phyloP scores from a whole-genome alignment of 2,888 invertebrate genomes.

The Pherbina coryleti region DNA sequence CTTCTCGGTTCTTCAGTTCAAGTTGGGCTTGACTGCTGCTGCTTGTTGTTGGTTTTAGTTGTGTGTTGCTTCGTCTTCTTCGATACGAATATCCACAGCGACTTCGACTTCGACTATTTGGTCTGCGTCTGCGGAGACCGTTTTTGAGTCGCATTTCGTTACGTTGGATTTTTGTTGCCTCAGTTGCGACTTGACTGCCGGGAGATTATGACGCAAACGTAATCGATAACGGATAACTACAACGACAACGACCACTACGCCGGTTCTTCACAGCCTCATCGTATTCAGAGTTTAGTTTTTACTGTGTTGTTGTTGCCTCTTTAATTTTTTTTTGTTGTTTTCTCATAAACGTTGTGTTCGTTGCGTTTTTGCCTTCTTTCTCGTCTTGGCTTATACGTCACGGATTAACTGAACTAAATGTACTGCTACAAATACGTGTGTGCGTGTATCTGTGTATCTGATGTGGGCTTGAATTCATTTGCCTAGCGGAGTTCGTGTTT shows the following conservation, averaged over 20 bases:
- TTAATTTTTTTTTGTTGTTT: background rate
- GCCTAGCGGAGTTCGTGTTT: background rate
- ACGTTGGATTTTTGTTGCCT: slow-evolving; percentile 35
- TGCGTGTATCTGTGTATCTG: background rate
- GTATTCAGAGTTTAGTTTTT: slow-evolving; percentile 3
- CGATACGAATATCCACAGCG: background rate
- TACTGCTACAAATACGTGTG: background rate
- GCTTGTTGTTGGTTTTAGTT: background rate
- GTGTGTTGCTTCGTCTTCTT: background rate
- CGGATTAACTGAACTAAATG: background rate
- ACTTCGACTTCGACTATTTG: slow-evolving; percentile 16
- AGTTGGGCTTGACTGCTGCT: background rate
- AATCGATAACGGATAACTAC: background rate
- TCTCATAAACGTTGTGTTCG: no score
- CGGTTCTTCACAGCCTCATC: slow-evolving; percentile 5
- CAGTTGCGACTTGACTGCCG: slow-evolving; percentile 49
- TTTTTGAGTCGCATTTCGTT: background rate
- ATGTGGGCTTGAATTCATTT: slow-evolving; percentile 18
- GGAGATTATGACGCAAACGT: slow-evolving; percentile 36
- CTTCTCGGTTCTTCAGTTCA: background rate
- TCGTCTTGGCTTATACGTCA: background rate
- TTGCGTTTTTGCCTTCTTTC: background rate
- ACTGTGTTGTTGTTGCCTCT: slow-evolving; percentile 25
- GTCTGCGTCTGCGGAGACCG: background rate
- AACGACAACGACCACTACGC: background rate